Base-by-base conservation (phyloP, 2,888 invertebrate genomes). In the Metopia argyrocephala region DNA sequence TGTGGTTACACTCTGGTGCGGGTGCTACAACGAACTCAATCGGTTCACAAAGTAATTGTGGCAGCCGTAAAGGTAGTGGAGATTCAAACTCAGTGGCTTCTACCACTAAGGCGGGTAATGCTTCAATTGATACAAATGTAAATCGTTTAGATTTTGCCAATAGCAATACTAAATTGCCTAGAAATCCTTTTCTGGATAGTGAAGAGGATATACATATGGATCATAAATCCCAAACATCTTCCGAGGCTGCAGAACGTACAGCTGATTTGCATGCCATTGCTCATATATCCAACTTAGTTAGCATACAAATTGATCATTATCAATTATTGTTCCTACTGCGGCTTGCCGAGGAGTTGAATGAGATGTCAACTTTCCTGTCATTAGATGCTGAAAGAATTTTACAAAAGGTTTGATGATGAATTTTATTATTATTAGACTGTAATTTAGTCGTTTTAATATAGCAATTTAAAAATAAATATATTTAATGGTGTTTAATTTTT, bases 251-350 rank as follows among this genome's bases (percentile, higher is more conserved):
- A 9, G 90, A 89, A 57, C 86, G 86, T 59, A 87, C 87, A 82
- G 94, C 94, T 9, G 94, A 95, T 84, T 93, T 97, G 83, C 96
- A 96, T 90, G 93, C 95, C 27, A 92, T 98, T 64, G 95, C 95
- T 0, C 94, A 96, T 86, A 94, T 97, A 65, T 93, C 95, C 65
- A 96, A 96, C 86, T 92, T 97, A 86, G 94, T 97, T 66, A 96
- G 96, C 83, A 92, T 97, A 3, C 98, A 98, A 91, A 92, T 98
- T 79, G 98, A 97, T 91, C 98, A 98, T 90, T 97, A 96, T 91
- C 98, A 98, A 91, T 95, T 95, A 91, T 92, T 98, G 85, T 98
- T 98, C 91, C 92, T 98, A 68, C 91, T 97, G 90, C 92, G 98
- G 68, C 92, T 97, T 85, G 92, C 95, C 25, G 98, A 98, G 90